Base-by-base conservation (phyloP, 2,888 invertebrate genomes). In the Andrena hattorfiana region DNA sequence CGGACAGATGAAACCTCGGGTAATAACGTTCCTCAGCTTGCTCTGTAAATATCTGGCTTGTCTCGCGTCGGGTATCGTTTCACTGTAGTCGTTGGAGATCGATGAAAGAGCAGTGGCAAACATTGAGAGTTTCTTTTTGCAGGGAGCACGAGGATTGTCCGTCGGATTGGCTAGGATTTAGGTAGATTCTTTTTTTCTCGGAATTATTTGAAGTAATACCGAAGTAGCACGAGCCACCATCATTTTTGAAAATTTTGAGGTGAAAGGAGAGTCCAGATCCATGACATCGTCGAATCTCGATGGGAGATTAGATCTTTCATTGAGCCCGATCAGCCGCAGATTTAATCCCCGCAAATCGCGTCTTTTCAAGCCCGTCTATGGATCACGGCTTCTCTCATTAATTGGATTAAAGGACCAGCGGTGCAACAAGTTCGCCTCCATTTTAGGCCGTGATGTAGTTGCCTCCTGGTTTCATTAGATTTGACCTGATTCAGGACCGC, bases 361-460 rank as follows among this genome's bases (percentile, higher is more conserved):
- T 20, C 28, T 56, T 30, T 32, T 23, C 16, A 7, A 13, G 3
- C n/a, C 1, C 4, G 13, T 7, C 10, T 56, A 42, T 30, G 16
- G n/a, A 48, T 68, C 56, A 54, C 35, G 7, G 2, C n/a, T 48
- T 23, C 35, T 28, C 51, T 35, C 35, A 72, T 54, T 63, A 54
- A 72, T 63, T 63, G 63, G 63, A 54, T 63, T 72, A 63, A 63
- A 28, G 48, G 48, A 2, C 2, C 23, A 32, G 23, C 42, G 32
- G 66, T 13, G 75, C 75, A 72, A 77, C 80, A 76, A 63, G 74
- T 81, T 70, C 74, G 68, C 71, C 62, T 67, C 56, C 54, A 32
- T 72, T 85, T 72, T 30, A 70, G 49, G 66, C 66, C 56, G 23
- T 69, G 51, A 10, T 51, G 74, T 77, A 78, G 85, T 83, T 60